Conservation (phyloP, 2,797 vertebrate genomes). For the Phyllotis vaccarum region DNA sequence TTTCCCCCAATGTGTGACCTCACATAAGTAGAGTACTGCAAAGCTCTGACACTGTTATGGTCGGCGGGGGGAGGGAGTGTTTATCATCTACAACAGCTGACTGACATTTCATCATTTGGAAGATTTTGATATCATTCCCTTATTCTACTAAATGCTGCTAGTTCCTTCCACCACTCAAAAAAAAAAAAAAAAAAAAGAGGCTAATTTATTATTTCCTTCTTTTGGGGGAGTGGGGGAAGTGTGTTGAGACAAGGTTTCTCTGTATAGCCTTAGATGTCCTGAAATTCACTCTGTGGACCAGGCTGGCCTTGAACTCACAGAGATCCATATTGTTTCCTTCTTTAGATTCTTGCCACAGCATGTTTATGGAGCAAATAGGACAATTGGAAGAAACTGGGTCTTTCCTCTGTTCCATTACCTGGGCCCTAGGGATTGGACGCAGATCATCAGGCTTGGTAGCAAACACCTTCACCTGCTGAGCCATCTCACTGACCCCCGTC, state of each 20-base stretch:
- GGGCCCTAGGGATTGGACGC: not conserved
- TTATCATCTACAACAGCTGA: not conserved
- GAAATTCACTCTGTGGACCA: not conserved
- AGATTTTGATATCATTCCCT: not conserved
- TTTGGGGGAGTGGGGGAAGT: not conserved
- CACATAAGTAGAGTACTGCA: not conserved
- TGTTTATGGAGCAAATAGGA: not conserved
- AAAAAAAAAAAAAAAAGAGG: not conserved
- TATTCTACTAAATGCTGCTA: not conserved
- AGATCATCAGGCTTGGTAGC: not conserved
- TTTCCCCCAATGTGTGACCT: not conserved
- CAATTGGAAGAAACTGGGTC: not conserved
- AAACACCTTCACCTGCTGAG: not conserved
- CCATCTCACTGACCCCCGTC: not conserved
- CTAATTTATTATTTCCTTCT: not conserved
- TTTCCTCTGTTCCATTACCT: not conserved
- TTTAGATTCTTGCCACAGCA: not conserved
- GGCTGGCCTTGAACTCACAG: not conserved
- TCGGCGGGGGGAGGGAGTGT: too few species aligned
- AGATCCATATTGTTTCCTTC: not conserved
- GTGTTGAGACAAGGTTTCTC: not conserved
- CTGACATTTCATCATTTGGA: not conserved
- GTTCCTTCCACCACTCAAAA: not conserved
- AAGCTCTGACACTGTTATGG: not conserved
- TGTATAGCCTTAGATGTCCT: not conserved